Evolutionary conservation across 2,888 invertebrate species (phyloP), one percentile per base, ranked within the genome.

Genomic region (Octonoba sinensis): DNA sequence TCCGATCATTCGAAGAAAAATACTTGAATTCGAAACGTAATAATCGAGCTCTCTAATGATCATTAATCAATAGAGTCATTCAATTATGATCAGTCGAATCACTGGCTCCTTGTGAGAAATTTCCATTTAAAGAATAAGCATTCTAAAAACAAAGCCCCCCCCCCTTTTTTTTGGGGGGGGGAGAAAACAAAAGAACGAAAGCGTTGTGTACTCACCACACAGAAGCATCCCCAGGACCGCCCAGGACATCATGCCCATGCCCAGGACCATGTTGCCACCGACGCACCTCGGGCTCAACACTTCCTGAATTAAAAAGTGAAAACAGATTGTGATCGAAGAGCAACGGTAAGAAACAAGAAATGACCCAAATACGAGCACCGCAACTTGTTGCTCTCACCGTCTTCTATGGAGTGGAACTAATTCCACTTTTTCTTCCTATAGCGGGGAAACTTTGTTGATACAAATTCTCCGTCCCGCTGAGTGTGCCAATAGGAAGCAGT

Each of bases 241-340:
- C 36, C 51, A 44, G 16, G 54, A 36, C 36, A 11, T 8, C 3
- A 8, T 11, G 36, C 36, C 36, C 36, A 36, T 36, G 36, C 36
- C 36, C 36, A 36, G 36, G 36, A 36, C 36, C 36, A 36, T 36
- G 36, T 36, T 36, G 36, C 36, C 60, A 36, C 60, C 60, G 27
- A 60, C 60, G 16, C n/a, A 57, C 24, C 16, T 60, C 60, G 56
- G 65, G 12, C 47, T 46, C 36, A 49, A 57, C 16, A 66, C 67
- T 79, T 79, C 72, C 79, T 79, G 72, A 79, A 36, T 49, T 59
- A 49, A 73, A 79, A 79, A 79, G 67, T 67, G 79, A 79, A 79
- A 79, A 57, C 72, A 54, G 36, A 36, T 59, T 60, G 24, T 67
- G 72, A 79, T 79, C 66, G 56, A 16, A 71, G 47, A 24, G 20